Base-by-base conservation (phyloP, 1,140 invertebrate species). In the Mylabris phalerata region DNA sequence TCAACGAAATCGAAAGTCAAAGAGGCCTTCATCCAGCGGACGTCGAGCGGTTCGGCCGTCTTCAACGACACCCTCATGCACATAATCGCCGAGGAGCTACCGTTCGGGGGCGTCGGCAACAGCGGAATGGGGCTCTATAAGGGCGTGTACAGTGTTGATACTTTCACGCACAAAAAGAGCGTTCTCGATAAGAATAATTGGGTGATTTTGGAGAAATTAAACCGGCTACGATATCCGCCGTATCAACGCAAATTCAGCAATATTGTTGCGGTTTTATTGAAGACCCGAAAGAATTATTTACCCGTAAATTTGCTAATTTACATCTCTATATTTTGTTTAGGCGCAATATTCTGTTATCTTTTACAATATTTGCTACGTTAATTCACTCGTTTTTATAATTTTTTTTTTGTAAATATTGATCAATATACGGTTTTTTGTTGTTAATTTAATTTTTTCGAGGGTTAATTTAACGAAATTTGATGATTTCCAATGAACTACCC, bases 101-200 rank as follows among this genome's bases (percentile, higher is more conserved):
- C 50, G 1, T 62, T 48, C 44, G 48, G 49, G 9, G 90, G 90
- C 9, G 85, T 97, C 48, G 95, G 95, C 10, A 68, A 71, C 60
- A 95, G 92, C 75, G 95, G 95, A 44, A 92, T 95, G 75, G 95
- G 95, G 27, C 75, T 80, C 2, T 98, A 97, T 73, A 93, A 98
- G 78, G 95, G 95, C 51, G 92, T 92, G 75, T 83, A 82, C 64
- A 85, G 87, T 2, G 96, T 92, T 67, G 89, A 98, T 61, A 93
- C 90, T 0, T 98, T 98, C 73, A 87, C 88, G 6, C 94, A 98
- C 73, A 86, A 88, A 54, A 94, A 95, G 76, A 84, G 90, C 42
- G 87, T 89, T 63, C 77, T 96, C 10, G 78, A 86, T 26, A 88
- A 89, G 68, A 78, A 83, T 69, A 87, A 86, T 66, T 82, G 83